A percentile compares a stretch with the other conserved stretches of the same genome.
These are phyloP conservation scores for Bedellia somnulentella DNA, from an alignment of 2,888 invertebrate species.

Conservation along the genomic window DNA sequence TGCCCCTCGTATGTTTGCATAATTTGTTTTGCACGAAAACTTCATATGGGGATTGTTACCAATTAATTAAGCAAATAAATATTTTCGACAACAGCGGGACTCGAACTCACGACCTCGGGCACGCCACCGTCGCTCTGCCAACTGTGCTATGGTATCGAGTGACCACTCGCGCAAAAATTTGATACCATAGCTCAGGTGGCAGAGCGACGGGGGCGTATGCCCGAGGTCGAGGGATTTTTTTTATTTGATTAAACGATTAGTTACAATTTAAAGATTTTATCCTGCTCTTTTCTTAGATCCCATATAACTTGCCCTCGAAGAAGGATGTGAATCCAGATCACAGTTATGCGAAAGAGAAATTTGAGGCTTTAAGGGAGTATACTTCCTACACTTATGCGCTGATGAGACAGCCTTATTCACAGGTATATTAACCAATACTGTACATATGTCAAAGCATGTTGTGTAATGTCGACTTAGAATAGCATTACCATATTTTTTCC, in stretches of 20 bases:
- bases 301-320: slow-evolving; percentile 34
- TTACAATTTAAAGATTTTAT: too few relatives aligned
- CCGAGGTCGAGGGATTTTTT: neutral
- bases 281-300: slow-evolving; percentile 25
- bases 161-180: neutral
- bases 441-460: neutral
- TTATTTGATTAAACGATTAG: too few relatives aligned
- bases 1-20: too few relatives aligned
- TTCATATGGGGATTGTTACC: too few relatives aligned
- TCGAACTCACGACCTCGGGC: too few relatives aligned
- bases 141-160: neutral
- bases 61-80: too few relatives aligned
- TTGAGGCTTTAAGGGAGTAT: slow-evolving; percentile 35
- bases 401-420: slow-evolving; percentile 44
- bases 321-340: slow-evolving; percentile 31
- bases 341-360: slow-evolving; percentile 44
- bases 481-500: neutral
- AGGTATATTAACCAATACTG: slow-evolving; percentile 21
- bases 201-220: neutral
- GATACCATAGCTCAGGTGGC: neutral
- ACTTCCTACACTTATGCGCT: slow-evolving; percentile 35
- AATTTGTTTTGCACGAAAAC: too few relatives aligned
- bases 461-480: neutral
- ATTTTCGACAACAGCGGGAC: too few relatives aligned
- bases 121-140: too few relatives aligned